phyloP scores from a whole-genome alignment of 2,888 invertebrate genomes.

The Barypeithes pellucidus region DNA sequence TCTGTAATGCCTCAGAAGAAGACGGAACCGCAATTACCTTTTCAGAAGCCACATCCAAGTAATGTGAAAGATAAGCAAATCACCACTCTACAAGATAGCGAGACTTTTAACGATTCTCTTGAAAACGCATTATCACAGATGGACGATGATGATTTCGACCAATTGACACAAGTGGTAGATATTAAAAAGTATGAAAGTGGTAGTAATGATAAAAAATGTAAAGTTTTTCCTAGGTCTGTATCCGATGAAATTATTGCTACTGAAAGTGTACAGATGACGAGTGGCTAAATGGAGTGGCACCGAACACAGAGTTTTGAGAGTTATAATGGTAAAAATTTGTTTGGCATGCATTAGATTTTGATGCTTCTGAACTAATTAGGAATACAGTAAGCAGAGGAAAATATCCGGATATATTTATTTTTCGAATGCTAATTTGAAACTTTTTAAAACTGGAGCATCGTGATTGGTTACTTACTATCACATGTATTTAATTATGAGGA shows the following conservation, averaged over 20 bases:
- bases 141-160: slow-evolving; percentile 42
- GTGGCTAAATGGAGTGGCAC: slow-evolving; percentile 60
- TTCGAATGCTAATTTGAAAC: too few species aligned
- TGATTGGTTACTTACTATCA: too few species aligned
- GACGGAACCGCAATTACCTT: neutral
- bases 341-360: too few species aligned
- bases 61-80: slow-evolving; percentile 12
- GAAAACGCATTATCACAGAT: slow-evolving; percentile 58
- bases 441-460: too few species aligned
- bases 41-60: neutral
- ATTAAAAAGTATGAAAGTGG: slow-evolving; percentile 26
- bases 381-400: too few species aligned
- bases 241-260: slow-evolving; percentile 47
- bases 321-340: slow-evolving; percentile 47
- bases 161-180: slow-evolving; percentile 48
- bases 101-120: slow-evolving; percentile 61
- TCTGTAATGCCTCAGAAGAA: slow-evolving; percentile 6
- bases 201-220: slow-evolving; percentile 40
- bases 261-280: slow-evolving; percentile 17
- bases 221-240: slow-evolving; percentile 54
- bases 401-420: too few species aligned
- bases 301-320: slow-evolving; percentile 64
- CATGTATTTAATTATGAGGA: too few species aligned
- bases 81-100: slow-evolving; percentile 15
- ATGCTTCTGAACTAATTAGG: too few species aligned